Conservation (phyloP, 2,113 vertebrate species). For the Lophius piscatorius region DNA sequence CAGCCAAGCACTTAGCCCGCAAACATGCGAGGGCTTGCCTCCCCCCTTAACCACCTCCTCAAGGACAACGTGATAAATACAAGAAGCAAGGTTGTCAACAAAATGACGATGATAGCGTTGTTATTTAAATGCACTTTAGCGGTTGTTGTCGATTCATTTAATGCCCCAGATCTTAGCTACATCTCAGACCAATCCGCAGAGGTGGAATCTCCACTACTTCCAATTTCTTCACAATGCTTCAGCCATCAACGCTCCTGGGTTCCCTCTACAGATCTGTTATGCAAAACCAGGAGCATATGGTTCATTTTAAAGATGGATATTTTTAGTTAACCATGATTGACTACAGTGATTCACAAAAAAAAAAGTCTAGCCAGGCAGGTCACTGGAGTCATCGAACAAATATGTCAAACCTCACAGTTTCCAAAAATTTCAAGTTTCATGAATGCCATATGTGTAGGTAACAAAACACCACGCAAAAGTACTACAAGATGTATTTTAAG, state of each 20-base stretch:
- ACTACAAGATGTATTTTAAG: conserved; percentile 56
- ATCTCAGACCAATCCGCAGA: conserved; percentile 3
- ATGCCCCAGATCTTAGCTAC: background rate
- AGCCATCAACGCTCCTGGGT: conserved; percentile 43
- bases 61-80: conserved; percentile 41
- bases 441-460: conserved; percentile 62
- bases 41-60: conserved; percentile 12
- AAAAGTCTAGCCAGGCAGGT: conserved; percentile 39
- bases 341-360: conserved; percentile 42
- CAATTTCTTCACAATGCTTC: conserved; percentile 13
- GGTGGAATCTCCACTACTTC: conserved; percentile 20
- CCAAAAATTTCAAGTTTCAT: conserved; percentile 36
- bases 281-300: conserved; percentile 70
- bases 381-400: conserved; percentile 44
- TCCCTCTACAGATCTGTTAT: conserved; percentile 57
- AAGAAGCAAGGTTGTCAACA: conserved; percentile 41
- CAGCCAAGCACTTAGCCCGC: conserved; percentile 5
- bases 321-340: conserved; percentile 71
- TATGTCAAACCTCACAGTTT: conserved; percentile 35
- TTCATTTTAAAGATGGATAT: conserved; percentile 76
- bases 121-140: conserved; percentile 26
- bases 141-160: conserved; percentile 3
- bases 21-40: conserved; percentile 15
- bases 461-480: conserved; percentile 49
- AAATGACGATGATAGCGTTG: conserved; percentile 16